A percentile compares a stretch with the other conserved stretches of the same genome.
phyloP scores from a whole-genome alignment of 2,797 vertebrate species.

The Cephalopachus bancanus region DNA sequence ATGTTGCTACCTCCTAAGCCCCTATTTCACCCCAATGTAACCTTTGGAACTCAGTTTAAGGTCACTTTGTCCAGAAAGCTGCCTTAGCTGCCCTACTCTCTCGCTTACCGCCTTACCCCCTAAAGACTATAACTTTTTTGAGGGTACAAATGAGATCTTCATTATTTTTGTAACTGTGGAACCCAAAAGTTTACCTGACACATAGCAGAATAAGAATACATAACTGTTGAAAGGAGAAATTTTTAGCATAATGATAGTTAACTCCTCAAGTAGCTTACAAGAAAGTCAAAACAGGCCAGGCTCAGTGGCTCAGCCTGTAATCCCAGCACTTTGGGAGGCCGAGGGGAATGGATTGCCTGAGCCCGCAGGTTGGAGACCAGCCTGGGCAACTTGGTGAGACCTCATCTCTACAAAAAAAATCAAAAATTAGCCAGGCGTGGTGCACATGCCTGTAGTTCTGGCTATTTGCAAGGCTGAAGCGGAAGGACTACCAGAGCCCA shows the following conservation, averaged over 20 bases:
- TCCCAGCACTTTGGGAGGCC: too few species aligned
- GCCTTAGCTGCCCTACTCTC: neutral
- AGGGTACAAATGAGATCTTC: neutral
- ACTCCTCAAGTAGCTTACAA: neutral
- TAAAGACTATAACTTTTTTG: neutral
- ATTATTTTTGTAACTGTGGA: neutral
- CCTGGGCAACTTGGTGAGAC: too few species aligned
- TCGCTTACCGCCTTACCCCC: neutral
- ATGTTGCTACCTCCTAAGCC: neutral
- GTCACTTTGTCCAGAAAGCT: neutral
- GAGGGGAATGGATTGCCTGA: too few species aligned
- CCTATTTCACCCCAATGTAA: neutral
- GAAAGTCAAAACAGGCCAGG: neutral
- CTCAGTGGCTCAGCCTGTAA: too few species aligned
- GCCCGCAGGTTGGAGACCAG: too few species aligned
- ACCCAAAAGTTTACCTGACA: neutral
- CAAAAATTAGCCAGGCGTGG: too few species aligned
- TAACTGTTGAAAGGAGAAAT: neutral
- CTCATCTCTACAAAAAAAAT: too few species aligned
- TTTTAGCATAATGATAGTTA: neutral
- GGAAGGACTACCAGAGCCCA: too few species aligned
- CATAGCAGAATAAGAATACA: neutral
- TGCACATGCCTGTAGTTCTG: too few species aligned
- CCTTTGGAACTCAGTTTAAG: conserved; percentile 12
- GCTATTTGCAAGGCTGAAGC: too few species aligned